Conservation (phyloP, 2,797 vertebrate genomes). For the Anguilla megastoma region DNA sequence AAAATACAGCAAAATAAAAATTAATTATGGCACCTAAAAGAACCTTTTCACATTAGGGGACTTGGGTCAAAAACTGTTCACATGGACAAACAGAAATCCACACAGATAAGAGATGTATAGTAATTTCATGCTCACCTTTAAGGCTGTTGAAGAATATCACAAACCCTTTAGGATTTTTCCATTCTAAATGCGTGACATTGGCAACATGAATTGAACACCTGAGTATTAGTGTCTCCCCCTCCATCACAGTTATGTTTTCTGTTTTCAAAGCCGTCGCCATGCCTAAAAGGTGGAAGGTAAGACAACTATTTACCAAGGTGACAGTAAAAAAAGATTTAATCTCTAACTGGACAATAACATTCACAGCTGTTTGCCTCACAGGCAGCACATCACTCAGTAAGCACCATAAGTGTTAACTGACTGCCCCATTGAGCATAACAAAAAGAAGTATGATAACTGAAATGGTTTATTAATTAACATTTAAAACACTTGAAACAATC, state of each 20-base stretch:
- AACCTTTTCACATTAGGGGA: not conserved
- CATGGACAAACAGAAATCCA: not conserved
- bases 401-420: not conserved
- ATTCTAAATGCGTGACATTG: conserved; percentile 52
- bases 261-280: conserved; percentile 54
- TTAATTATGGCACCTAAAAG: not conserved
- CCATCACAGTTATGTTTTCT: conserved; percentile 51
- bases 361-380: not conserved
- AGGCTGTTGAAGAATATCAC: conserved; percentile 62
- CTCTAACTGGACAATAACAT: not conserved
- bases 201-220: conserved; percentile 50
- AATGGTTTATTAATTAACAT: not conserved
- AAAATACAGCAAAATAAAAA: not conserved
- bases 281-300: conserved; percentile 41
- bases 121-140: conserved; percentile 50
- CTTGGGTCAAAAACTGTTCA: not conserved
- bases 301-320: not conserved
- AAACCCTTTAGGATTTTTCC: conserved; percentile 62
- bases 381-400: not conserved
- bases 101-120: not conserved
- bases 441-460: not conserved
- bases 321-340: not conserved
- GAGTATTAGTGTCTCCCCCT: conserved; percentile 63
- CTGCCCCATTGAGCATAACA: not conserved
- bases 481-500: not conserved